Conservation (phyloP, 2,888 invertebrate genomes). For the Boloria selene region DNA sequence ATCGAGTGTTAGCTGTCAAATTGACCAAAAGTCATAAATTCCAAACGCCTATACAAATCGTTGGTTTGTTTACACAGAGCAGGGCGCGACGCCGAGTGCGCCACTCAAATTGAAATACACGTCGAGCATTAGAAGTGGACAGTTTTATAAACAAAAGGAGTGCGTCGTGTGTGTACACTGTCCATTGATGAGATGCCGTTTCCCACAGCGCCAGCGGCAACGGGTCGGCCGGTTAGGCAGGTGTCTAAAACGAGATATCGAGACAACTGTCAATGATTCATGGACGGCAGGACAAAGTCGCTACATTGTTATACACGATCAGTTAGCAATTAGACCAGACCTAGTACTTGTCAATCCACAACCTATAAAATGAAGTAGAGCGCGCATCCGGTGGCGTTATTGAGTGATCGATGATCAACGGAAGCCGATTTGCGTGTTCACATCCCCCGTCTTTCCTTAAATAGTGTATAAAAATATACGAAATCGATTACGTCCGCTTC, state of each 20-base stretch:
- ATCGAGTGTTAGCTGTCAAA: constrained; percentile 47
- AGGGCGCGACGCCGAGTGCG: constrained; percentile 55
- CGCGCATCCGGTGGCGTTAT: constrained; percentile 58
- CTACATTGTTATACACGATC: constrained; percentile 61
- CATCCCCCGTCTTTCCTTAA: constrained; percentile 61
- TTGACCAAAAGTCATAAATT: constrained; percentile 46
- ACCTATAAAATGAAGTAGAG: constrained; percentile 54
- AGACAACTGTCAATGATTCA: constrained; percentile 53
- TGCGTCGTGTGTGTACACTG: constrained; percentile 64
- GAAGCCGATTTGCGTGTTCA: constrained; percentile 64
- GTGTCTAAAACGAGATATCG: constrained; percentile 64
- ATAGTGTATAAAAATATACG: constrained; percentile 62
- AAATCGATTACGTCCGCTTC: constrained; percentile 69
- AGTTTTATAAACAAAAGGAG: constrained; percentile 79
- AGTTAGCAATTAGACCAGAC: constrained; percentile 54
- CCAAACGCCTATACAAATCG: constrained; percentile 39
- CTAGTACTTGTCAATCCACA: constrained; percentile 52
- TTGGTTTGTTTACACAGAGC: constrained; percentile 65
- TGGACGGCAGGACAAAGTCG: constrained; percentile 23
- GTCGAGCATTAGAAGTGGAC: constrained; percentile 70
- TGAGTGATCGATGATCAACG: constrained; percentile 61
- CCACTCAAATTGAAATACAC: constrained; percentile 63
- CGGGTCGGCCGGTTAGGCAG: constrained; percentile 61
- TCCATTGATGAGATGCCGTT: constrained; percentile 72
- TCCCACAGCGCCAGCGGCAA: constrained; percentile 67